These are phyloP conservation scores for Dugesia japonica DNA, from an alignment of 2,888 invertebrate genomes.

Conservation along the genomic window DNA sequence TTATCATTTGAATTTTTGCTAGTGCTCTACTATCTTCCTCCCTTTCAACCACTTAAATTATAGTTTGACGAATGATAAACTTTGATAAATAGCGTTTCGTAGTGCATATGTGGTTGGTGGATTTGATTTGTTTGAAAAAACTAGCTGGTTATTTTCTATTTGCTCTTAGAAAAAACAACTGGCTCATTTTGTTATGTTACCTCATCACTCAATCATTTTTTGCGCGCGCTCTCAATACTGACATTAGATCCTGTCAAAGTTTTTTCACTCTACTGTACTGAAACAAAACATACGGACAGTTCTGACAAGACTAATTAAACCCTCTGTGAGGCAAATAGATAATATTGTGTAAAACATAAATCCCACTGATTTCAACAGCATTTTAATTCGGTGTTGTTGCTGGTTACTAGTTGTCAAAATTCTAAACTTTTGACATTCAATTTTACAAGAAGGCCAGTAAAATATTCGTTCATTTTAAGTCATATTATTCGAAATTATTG, in stretches of 20 bases:
- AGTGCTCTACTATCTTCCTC: conserved; percentile 9
- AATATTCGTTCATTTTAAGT: neutral
- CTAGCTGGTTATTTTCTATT: conserved; percentile 16
- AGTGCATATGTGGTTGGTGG: conserved; percentile 13
- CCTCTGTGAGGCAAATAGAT: conserved; percentile 16
- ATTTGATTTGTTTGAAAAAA: conserved; percentile 16
- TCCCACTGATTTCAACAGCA: conserved; percentile 14
- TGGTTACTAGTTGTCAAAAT: conserved; percentile 6
- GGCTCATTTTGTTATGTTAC: conserved; percentile 20
- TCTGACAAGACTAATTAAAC: conserved; percentile 20
- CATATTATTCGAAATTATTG: neutral
- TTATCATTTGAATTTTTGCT: conserved; percentile 9
- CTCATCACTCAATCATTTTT: conserved; percentile 20
- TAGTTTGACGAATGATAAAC: conserved; percentile 9
- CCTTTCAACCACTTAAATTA: conserved; percentile 20
- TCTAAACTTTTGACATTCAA: conserved; percentile 3
- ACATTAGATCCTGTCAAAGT: conserved; percentile 20
- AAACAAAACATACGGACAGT: conserved; percentile 20
- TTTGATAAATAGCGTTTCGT: conserved; percentile 16
- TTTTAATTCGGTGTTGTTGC: conserved; percentile 10
- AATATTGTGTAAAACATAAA: conserved; percentile 20
- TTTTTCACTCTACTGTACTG: conserved; percentile 16
- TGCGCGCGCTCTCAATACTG: conserved; percentile 4
- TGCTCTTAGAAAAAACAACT: conserved; percentile 13
- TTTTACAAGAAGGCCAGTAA: neutral